Evolutionary conservation across 2,797 vertebrate genomes (phyloP), one percentile per base, ranked within the genome.

Genomic region (Garrulus glandarius): DNA sequence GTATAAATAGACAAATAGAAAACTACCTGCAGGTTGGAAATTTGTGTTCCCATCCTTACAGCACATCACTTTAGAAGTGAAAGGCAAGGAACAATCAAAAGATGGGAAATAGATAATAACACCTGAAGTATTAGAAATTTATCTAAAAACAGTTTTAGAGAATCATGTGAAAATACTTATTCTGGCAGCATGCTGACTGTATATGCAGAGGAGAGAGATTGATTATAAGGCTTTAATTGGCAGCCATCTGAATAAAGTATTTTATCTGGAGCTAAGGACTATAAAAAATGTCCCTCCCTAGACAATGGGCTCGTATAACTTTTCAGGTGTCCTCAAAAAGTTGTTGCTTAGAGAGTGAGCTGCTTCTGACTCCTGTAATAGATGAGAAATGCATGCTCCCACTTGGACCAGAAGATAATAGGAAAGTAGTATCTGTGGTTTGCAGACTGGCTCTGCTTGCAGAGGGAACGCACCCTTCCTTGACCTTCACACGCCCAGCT

Each of bases 401-500:
- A 1, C 79, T 71, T 57, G 39, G 39, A 65, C 22, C 16, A 41
- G 85, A 78, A 36, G 65, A 39, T 88, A 86, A 93, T 20, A 79
- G 72, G 57, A 30, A 50, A 81, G 32, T 47, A 83, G 29, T 90
- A 76, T 94, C 76, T 93, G 83, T 59, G 69, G 15, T 65, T 59
- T 3, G 9, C 87, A 95, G 93, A 6, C 36, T 61, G 57, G 23
- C 32, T 87, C 84, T 9, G 1, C 69, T 68, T 14, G 18, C 53
- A 52, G 47, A 60, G 52, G 39, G 65, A 86, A 24, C 0, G 0
- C 4, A 2, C 20, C 27, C 7, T 7, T 77, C 44, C 46, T 32
- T 74, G 89, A 92, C 89, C 84, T 93, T 67, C 71, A 84, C 68
- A 89, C 47, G 15, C 32, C 26, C 65, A 29, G 75, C 71, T n/a